These are phyloP conservation scores for Resseliella maxima DNA, from an alignment of 2,888 invertebrate genomes.

Conservation along the genomic window DNA sequence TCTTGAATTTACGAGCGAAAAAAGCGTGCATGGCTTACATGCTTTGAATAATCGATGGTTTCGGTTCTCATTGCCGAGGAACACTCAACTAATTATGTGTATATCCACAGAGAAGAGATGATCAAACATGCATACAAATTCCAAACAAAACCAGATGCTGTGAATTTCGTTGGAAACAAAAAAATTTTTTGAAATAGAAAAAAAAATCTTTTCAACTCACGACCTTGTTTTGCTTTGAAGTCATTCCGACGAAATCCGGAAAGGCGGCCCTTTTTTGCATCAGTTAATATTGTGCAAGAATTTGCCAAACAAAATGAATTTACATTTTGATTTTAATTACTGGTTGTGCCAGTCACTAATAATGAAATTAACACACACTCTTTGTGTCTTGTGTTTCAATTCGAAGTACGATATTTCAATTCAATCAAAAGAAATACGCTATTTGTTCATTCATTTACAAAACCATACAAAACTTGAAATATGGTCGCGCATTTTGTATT, in stretches of 20 bases:
- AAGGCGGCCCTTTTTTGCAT: no score
- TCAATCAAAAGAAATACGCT: not conserved
- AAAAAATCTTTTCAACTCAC: no score
- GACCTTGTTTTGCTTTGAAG: no score
- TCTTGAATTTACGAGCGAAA: not conserved
- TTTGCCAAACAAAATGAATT: not conserved
- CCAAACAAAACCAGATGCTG: no score
- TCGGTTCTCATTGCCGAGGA: not conserved
- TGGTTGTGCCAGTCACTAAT: not conserved
- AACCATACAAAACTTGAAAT: not conserved
- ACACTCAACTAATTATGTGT: not conserved
- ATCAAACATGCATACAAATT: no score
- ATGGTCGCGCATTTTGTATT: not conserved
- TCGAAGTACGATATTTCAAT: no score
- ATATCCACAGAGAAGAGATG: no score
- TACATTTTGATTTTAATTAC: not conserved
- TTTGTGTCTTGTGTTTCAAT: not conserved
- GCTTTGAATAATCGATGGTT: not conserved
- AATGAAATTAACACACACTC: slow-evolving; percentile 16
- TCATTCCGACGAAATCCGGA: no score
- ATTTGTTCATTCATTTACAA: not conserved
- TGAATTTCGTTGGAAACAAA: no score
- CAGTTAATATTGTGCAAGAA: not conserved
- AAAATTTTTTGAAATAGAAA: no score
- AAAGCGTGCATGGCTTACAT: not conserved